These are phyloP conservation scores for Hybognathus amarus DNA, from an alignment of 2,797 vertebrate species.

Conservation along the genomic window DNA sequence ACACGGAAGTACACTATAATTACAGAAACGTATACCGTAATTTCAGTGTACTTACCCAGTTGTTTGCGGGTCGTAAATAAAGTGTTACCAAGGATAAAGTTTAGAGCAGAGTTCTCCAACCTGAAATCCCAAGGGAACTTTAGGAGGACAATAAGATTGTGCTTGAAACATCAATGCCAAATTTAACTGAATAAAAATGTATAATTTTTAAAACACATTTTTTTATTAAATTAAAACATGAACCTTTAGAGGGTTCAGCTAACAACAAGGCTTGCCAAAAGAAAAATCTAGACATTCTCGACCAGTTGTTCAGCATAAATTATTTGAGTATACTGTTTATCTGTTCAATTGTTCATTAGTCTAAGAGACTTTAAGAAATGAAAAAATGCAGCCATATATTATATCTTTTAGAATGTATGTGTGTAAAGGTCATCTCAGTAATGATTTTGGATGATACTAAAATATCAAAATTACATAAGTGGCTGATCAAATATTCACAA, in stretches of 20 bases:
- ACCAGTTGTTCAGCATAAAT: neutral
- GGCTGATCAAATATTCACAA: neutral
- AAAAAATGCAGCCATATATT: neutral
- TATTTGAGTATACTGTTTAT: neutral
- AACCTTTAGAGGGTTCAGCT: neutral
- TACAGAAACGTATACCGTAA: too few relatives aligned
- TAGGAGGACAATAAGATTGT: neutral
- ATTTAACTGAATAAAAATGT: neutral
- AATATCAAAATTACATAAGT: neutral
- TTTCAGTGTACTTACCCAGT: too few relatives aligned
- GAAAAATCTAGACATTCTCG: neutral
- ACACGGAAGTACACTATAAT: too few relatives aligned
- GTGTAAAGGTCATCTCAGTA: neutral
- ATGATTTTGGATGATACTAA: neutral
- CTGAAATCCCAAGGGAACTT: neutral
- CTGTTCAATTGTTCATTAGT: neutral
- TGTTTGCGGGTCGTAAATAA: too few relatives aligned
- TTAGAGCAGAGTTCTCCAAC: neutral
- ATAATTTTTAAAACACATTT: neutral
- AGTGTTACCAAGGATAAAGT: conserved; percentile 2
- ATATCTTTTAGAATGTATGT: neutral
- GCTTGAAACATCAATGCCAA: neutral
- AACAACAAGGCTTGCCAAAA: neutral
- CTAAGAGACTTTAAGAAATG: neutral
- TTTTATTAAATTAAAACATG: neutral